Evolutionary conservation across 2,888 invertebrate genomes (phyloP).

Genomic region (Lordiphosa fenestrarum): DNA sequence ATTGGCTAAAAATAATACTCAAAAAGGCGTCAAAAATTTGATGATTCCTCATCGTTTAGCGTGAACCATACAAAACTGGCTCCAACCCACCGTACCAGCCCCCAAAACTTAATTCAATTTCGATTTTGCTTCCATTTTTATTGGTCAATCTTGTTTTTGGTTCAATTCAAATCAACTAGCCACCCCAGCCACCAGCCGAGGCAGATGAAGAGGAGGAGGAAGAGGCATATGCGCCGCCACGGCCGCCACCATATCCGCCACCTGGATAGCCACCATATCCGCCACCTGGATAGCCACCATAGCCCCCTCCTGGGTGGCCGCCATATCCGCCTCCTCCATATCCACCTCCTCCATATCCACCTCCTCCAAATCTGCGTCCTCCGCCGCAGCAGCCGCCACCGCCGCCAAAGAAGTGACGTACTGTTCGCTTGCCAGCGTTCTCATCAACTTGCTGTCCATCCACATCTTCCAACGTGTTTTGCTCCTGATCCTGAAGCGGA

Average conservation of each 20-base stretch:
- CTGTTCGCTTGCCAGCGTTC: constrained; percentile 32
- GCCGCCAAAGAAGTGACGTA: constrained; percentile 45
- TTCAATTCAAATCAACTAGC: constrained; percentile 29
- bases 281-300: neutral
- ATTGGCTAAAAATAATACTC: too few species aligned
- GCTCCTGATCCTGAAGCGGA: constrained; percentile 37
- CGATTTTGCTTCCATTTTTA: neutral
- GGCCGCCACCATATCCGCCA: constrained; percentile 2
- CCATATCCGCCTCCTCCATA: constrained; percentile 18
- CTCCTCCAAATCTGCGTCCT: constrained; percentile 23
- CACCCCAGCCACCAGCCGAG: constrained; percentile 24
- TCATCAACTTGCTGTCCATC: constrained; percentile 28
- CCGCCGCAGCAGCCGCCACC: constrained; percentile 27
- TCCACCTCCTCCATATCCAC: constrained; percentile 26
- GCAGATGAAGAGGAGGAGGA: constrained; percentile 26
- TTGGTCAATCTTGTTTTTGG: constrained; percentile 12
- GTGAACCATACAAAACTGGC: too few species aligned
- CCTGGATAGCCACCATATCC: constrained; percentile 1
- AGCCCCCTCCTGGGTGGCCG: constrained; percentile 10
- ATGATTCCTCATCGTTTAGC: too few species aligned
- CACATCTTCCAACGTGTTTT: constrained; percentile 34
- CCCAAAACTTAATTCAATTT: neutral
- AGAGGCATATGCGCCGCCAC: constrained; percentile 14
- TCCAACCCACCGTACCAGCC: too few species aligned
- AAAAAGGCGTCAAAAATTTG: too few species aligned